Evolutionary conservation across 2,797 vertebrate species (phyloP).

Genomic region (Capromys pilorides): DNA sequence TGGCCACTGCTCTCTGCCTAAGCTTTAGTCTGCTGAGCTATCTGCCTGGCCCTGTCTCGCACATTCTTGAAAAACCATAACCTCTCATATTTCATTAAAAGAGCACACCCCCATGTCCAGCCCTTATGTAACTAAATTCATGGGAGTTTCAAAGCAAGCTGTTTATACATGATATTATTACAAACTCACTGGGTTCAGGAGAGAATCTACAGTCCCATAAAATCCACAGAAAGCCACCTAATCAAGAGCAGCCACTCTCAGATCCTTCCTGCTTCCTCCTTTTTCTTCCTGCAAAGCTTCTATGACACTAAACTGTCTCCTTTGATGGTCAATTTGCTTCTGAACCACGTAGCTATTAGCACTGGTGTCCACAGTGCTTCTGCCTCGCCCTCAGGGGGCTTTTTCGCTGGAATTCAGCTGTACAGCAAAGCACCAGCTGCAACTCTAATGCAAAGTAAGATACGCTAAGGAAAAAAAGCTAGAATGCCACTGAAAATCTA

Average conservation of each 20-base stretch:
- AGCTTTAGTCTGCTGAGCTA: too few relatives aligned
- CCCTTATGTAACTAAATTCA: background rate
- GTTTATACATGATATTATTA: background rate
- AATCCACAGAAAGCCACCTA: conserved; percentile 38
- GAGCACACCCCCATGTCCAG: background rate
- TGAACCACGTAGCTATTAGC: conserved; percentile 60
- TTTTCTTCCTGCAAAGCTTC: conserved; percentile 15
- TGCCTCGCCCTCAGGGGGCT: conserved; percentile 15
- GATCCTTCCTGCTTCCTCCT: conserved; percentile 48
- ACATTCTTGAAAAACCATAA: conserved; percentile 19
- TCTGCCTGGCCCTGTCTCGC: background rate
- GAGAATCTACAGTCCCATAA: background rate
- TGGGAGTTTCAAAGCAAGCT: background rate
- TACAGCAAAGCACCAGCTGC: background rate
- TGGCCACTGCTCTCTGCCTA: too few relatives aligned
- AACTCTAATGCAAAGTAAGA: conserved; percentile 56
- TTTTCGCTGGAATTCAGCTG: conserved; percentile 49
- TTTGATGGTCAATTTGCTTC: conserved; percentile 77
- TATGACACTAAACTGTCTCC: conserved; percentile 57
- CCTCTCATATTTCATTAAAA: background rate
- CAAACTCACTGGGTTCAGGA: background rate
- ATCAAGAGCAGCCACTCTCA: background rate
- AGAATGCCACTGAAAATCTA: conserved; percentile 60
- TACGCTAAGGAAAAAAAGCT: conserved; percentile 46
- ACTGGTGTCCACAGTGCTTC: background rate